Base-by-base conservation (phyloP, 2,113 vertebrate genomes). In the Tachysurus vachellii region DNA sequence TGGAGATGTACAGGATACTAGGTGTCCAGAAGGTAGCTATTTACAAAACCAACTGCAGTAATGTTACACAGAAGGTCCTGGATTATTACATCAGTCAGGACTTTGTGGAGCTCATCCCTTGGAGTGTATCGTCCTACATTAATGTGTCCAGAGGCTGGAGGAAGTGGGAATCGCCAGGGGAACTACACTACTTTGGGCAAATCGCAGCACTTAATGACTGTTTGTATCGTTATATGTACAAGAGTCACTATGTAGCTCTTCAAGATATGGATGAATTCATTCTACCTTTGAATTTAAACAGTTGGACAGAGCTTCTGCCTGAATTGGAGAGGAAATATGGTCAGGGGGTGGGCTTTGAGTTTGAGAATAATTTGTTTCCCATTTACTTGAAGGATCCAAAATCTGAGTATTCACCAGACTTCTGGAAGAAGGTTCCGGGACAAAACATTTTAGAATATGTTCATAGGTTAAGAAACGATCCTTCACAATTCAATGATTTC, bases 221-320 rank as follows among this genome's bases (percentile, higher is more conserved):
- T 21, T 12, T 94, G 7, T 93, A 94, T 87, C 90, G 92, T n/a
- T 85, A 93, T 90, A 95, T 94, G 93, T 95, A 94, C 89, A 82
- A 31, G 17, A 91, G 90, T 61, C 91, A 5, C 85, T 94, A 93
- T 26, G 31, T 95, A 66, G 89, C 93, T 68, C 87, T 96, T 73
- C 94, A 94, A 1, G 95, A 96, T 84, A 36, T 93, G 0, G 95
- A 96, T 57, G 95, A 96, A 92, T 89, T 94, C 77, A 95, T 96
- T 42, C 89, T 95, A 66, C 94, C 94, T 3, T 73, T 91, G 64
- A 66, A 89, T 3, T 79, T 92, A 64, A 23, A 82, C 7, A 88
- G 91, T 84, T 96, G 95, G 95, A 91, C 53, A 64, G 88, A 93
- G 54, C 85, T 95, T 88, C 88, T 95, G 87, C 90, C 61, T 5